Evolutionary conservation across 2,888 invertebrate species (phyloP), one percentile per base, ranked within the genome.

Genomic region (Macrosiphum euphorbiae): DNA sequence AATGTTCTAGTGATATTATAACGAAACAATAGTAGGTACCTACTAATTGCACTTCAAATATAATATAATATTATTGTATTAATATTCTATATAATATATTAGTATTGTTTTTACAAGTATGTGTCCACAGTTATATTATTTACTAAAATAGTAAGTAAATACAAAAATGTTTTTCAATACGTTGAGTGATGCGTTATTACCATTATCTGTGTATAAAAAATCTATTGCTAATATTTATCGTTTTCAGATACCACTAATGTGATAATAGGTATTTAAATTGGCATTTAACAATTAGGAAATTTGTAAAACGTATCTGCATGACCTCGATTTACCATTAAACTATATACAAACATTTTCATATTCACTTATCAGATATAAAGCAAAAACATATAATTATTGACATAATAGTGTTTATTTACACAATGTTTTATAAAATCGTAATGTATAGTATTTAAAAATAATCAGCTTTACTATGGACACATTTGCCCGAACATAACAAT

Each of bases 391-490:
- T 3, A 28, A 52, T 1, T 52, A 84, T 84, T 16, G 16, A 44
- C 52, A 41, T 47, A 52, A 90, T 52, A 84, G 52, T 52, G 52
- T 91, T 91, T 91, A 84, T 91, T 91, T 84, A 91, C 84, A 91
- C 84, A 35, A 90, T 84, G 3, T 90, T 52, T 52, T 55, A 91
- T 44, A 91, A 90, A 91, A 91, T 20, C 67, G 84, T 91, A 84
- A 91, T 55, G 28, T 91, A 78, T 35, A 78, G 78, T 52, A 91
- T 52, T 84, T 84, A 16, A 41, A 91, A 91, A 91, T n/a, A 84
- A 90, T 84, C 84, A 41, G 84, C 90, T 41, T 35, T 91, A 84
- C 35, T 91, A 52, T 52, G 35, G 52, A 61, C 20, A 28, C 58
- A 44, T 58, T 89, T n/a, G 35, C n/a, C 88, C 35, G 24, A 88